Base-by-base conservation (phyloP, 2,113 vertebrate genomes). In the sheep (Ovis aries) region DNA sequence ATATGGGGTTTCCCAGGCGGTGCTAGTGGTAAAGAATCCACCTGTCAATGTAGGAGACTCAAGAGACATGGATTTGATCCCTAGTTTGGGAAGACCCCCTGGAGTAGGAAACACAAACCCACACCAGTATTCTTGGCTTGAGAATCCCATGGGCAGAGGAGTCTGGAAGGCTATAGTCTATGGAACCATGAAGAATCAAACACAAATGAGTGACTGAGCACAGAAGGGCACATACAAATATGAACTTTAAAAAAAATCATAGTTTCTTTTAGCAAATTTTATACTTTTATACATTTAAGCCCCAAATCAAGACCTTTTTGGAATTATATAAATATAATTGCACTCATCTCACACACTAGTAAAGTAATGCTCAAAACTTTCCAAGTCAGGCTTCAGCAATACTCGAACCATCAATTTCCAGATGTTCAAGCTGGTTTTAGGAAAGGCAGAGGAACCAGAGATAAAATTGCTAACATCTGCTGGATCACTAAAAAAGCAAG, bases 391-490 rank as follows among this genome's bases (percentile, higher is more conserved):
- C 59, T 60, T 60, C 27, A 60, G 59, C 12, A 60, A 13, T 60
- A 13, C 2, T 2, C 1, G 1, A 60, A 60, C 11, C 27, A 6
- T 60, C 2, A 60, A 29, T 29, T 60, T 60, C 27, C 11, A 29
- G 11, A 60, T 60, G 27, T 60, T 60, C 27, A 60, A 60, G 27
- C 27, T 60, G 27, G 27, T 60, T 60, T 60, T 60, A 60, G 59
- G 27, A 60, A 60, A 60, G 27, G 11, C 59, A 60, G 59, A 60
- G 27, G 59, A 29, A 60, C 5, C 59, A 60, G 25, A 60, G 59
- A 29, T 60, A 5, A 60, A 60, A 13, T 29, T 29, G 27, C 27
- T 12, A 29, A 29, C 12, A 29, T 13, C 5, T 0, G 0, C 59
- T 60, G 27, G 27, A 13, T 60, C 59, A 29, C 6, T 13, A 13